Conservation (phyloP, 1,140 invertebrate genomes). For the Drosophila saltans region DNA sequence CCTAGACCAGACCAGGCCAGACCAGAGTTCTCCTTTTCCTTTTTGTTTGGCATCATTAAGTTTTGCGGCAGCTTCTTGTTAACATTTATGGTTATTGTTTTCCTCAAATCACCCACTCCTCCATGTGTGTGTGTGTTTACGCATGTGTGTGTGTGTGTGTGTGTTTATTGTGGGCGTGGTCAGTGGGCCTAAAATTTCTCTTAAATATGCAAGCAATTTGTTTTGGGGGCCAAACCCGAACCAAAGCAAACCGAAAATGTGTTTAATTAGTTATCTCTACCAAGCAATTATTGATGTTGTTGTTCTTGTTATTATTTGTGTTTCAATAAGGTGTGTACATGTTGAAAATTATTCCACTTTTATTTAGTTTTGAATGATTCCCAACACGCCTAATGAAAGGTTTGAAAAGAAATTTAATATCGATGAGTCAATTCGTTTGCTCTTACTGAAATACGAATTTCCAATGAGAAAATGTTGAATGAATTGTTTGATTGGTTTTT, state of each 20-base stretch:
- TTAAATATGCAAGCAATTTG: constrained; percentile 56
- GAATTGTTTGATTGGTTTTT: too few relatives aligned
- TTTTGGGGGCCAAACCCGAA: constrained; percentile 10
- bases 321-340: constrained; percentile 3
- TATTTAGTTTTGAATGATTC: too few relatives aligned
- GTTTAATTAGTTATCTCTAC: constrained; percentile 14
- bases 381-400: too few relatives aligned
- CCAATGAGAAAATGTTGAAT: too few relatives aligned
- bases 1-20: constrained; percentile 20
- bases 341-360: background rate
- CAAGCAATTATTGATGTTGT: constrained; percentile 13
- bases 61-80: constrained; percentile 65
- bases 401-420: too few relatives aligned
- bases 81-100: constrained; percentile 78
- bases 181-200: constrained; percentile 34
- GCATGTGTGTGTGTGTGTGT: background rate
- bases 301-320: background rate
- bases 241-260: constrained; percentile 13
- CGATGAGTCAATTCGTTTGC: too few relatives aligned
- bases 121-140: constrained; percentile 6
- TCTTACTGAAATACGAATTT: too few relatives aligned
- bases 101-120: constrained; percentile 15
- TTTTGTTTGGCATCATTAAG: constrained; percentile 74
- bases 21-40: constrained; percentile 30
- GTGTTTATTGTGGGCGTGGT: constrained; percentile 37